Evolutionary conservation across 2,888 invertebrate species (phyloP).

Genomic region (Dolichomitus sp.): DNA sequence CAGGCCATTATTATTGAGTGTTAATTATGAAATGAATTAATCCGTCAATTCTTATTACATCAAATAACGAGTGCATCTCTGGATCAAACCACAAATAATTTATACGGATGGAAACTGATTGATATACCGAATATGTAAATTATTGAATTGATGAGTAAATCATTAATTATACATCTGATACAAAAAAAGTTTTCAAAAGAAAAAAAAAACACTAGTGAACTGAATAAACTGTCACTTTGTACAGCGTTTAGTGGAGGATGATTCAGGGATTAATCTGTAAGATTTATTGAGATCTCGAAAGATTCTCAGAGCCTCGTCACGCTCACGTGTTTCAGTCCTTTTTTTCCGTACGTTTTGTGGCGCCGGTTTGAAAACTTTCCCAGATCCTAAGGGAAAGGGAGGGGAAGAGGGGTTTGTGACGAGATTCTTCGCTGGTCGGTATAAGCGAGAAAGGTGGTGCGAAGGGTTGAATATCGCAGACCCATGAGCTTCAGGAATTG

Average conservation of each 20-base stretch:
- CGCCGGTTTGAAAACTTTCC: slow-evolving; percentile 57
- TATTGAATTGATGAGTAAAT: neutral
- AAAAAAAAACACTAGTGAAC: neutral
- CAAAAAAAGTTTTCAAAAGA: neutral
- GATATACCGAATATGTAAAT: neutral
- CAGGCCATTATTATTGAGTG: too few relatives aligned
- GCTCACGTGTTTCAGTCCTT: slow-evolving; percentile 32
- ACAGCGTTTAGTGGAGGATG: neutral
- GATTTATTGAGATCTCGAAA: slow-evolving; percentile 27
- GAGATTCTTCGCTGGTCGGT: slow-evolving; percentile 27
- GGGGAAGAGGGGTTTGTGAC: neutral
- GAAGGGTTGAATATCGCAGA: slow-evolving; percentile 50
- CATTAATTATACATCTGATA: neutral
- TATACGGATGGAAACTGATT: neutral
- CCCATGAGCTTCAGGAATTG: slow-evolving; percentile 21
- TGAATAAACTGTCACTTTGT: neutral
- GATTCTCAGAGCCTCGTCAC: slow-evolving; percentile 28
- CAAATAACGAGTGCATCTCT: too few relatives aligned
- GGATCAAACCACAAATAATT: neutral
- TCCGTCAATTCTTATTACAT: too few relatives aligned
- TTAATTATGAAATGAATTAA: too few relatives aligned
- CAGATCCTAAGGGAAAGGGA: slow-evolving; percentile 44
- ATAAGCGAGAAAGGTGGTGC: slow-evolving; percentile 27
- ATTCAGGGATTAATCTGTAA: neutral
- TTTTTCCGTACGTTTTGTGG: neutral